Conservation (phyloP, 2,113 vertebrate genomes). For the Pampusana beccarii region DNA sequence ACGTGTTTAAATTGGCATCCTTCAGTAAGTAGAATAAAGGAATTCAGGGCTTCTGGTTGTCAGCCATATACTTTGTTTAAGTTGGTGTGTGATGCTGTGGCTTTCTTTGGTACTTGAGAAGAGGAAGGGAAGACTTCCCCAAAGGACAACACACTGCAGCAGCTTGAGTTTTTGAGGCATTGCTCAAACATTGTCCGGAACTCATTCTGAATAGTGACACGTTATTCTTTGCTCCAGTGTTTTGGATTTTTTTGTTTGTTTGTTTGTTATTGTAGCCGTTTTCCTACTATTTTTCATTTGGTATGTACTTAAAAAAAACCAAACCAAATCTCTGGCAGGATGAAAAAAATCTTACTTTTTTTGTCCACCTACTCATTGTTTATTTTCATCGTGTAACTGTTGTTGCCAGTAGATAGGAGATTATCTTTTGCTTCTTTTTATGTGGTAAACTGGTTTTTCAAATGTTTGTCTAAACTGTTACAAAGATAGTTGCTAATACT, state of each 20-base stretch:
- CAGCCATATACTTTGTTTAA: neutral
- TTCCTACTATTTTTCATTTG: neutral
- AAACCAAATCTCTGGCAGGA: neutral
- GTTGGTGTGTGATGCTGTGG: rapidly evolving
- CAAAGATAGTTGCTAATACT: neutral
- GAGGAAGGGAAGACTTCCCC: neutral
- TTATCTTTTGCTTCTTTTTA: neutral
- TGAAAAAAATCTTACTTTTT: neutral
- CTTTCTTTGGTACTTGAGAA: neutral
- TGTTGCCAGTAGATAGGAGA: neutral
- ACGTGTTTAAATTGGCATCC: neutral
- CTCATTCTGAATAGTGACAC: neutral
- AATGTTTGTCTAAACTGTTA: neutral
- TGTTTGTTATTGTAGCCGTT: neutral
- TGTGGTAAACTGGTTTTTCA: neutral
- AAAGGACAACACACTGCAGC: neutral
- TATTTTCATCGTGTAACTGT: neutral
- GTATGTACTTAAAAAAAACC: neutral
- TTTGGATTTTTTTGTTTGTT: neutral
- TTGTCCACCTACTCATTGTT: neutral
- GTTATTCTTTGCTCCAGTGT: neutral
- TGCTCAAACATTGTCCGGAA: neutral
- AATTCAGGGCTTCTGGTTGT: neutral
- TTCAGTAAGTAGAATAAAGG: neutral
- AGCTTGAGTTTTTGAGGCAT: neutral